A percentile compares a stretch with the other conserved stretches of the same genome.
These are phyloP conservation scores for Aradus depressus DNA, from an alignment of 2,888 invertebrate genomes.

Conservation along the genomic window DNA sequence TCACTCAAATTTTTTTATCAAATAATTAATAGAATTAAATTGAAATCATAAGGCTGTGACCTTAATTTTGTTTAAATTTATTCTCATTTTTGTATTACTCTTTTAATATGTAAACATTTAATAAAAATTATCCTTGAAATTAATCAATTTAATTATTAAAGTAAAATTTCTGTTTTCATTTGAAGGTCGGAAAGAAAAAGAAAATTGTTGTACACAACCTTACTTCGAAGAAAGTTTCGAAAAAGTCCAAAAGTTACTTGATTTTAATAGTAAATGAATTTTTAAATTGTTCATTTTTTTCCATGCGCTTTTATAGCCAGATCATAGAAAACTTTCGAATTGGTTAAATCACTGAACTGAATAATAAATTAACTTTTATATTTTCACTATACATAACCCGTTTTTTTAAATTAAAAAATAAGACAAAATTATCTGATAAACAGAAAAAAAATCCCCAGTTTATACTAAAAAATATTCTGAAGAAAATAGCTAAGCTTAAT, in stretches of 20 bases:
- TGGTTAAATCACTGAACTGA: neutral
- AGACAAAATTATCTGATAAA: too few species aligned
- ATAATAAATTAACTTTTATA: neutral
- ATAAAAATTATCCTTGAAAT: too few species aligned
- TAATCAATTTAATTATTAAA: too few species aligned
- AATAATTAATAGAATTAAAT: too few species aligned
- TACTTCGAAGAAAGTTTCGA: constrained; percentile 9
- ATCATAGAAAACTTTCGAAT: neutral
- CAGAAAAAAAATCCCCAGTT: neutral
- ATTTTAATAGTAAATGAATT: too few species aligned
- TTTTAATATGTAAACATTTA: neutral
- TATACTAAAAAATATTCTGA: neutral
- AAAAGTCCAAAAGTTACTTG: constrained; percentile 17
- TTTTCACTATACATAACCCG: too few species aligned
- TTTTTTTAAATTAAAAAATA: too few species aligned
- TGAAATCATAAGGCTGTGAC: constrained; percentile 15
- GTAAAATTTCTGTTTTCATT: neutral
- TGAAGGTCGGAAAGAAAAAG: neutral
- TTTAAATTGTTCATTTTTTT: too few species aligned
- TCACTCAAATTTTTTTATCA: too few species aligned
- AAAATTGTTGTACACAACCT: constrained; percentile 13
- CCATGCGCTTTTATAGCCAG: neutral
- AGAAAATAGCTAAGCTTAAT: neutral
- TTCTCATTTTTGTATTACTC: neutral
- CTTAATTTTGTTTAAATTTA: neutral